phyloP scores from a whole-genome alignment of 1,140 invertebrate species.

The Caerostris extrusa region DNA sequence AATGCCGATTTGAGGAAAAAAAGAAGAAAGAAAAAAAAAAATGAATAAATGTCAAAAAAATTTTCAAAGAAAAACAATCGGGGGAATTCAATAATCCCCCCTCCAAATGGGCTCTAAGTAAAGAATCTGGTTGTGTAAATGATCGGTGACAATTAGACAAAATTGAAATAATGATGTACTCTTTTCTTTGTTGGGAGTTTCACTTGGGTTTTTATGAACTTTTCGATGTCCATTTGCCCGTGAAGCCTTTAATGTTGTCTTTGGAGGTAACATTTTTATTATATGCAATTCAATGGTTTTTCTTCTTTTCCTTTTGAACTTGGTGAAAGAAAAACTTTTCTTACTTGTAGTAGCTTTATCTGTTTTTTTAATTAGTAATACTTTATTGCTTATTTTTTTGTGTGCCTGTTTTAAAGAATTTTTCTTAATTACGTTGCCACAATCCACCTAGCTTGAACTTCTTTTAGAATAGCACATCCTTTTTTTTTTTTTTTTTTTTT shows the following conservation, averaged over 20 bases:
- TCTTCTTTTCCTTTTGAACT: neutral
- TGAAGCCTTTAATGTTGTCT: neutral
- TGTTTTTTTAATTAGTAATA: neutral
- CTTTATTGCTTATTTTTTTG: neutral
- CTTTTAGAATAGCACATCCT: too few species aligned
- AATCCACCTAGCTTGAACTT: too few species aligned
- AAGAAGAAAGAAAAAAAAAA: neutral
- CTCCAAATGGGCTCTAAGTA: conserved; percentile 29
- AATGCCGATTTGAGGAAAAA: conserved; percentile 30
- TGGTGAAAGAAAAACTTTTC: neutral
- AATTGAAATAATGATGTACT: conserved; percentile 37
- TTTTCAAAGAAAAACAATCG: conserved; percentile 20
- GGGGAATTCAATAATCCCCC: conserved; percentile 47
- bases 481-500: too few species aligned
- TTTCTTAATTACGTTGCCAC: neutral
- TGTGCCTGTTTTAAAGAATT: neutral
- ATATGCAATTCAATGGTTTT: conserved; percentile 7
- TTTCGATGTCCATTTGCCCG: conserved; percentile 1
- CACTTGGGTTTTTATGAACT: conserved; percentile 21
- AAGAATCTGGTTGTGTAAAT: conserved; percentile 64
- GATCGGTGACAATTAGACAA: conserved; percentile 31
- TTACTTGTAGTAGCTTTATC: neutral
- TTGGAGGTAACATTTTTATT: neutral
- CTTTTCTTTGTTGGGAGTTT: neutral
- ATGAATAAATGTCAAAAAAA: conserved; percentile 16